These are phyloP conservation scores for Morbakka virulenta DNA, from an alignment of 30 jellyfish, hydroid and myxozoan species.

Conservation along the genomic window DNA sequence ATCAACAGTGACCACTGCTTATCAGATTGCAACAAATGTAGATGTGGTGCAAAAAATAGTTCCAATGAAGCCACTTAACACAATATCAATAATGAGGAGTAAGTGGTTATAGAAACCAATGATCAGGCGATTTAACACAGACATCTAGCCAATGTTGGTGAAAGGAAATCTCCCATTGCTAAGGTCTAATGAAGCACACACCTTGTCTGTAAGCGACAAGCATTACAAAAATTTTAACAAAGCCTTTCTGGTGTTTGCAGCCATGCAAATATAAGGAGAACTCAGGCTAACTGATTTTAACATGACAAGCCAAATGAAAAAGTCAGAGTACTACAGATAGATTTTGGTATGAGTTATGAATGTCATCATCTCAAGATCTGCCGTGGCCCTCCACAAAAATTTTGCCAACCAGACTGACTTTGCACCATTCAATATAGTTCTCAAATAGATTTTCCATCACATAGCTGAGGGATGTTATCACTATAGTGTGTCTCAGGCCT, in stretches of 20 bases:
- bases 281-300: slow-evolving; percentile 38
- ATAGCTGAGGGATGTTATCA: too few relatives aligned
- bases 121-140: slow-evolving; percentile 11
- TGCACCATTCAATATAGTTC: too few relatives aligned
- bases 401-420: too few relatives aligned
- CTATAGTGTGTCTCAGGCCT: too few relatives aligned
- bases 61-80: slow-evolving; percentile 35
- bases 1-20: slow-evolving; percentile 33
- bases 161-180: slow-evolving; percentile 4
- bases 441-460: too few relatives aligned
- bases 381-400: too few relatives aligned
- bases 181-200: neutral
- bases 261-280: slow-evolving; percentile 24
- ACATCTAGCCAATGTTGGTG: neutral
- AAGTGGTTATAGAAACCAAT: slow-evolving; percentile 7
- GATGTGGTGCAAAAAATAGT: slow-evolving; percentile 10
- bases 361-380: too few relatives aligned
- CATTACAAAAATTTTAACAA: neutral
- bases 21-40: slow-evolving; percentile 21
- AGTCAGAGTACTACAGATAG: slow-evolving; percentile 37
- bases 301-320: slow-evolving; percentile 35
- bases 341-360: slow-evolving; percentile 38
- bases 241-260: neutral
- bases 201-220: neutral
- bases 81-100: slow-evolving; percentile 7